A percentile compares a stretch with the other conserved stretches of the same genome.
phyloP scores from a whole-genome alignment of 1,140 invertebrate genomes.

The Neelides sp. region DNA sequence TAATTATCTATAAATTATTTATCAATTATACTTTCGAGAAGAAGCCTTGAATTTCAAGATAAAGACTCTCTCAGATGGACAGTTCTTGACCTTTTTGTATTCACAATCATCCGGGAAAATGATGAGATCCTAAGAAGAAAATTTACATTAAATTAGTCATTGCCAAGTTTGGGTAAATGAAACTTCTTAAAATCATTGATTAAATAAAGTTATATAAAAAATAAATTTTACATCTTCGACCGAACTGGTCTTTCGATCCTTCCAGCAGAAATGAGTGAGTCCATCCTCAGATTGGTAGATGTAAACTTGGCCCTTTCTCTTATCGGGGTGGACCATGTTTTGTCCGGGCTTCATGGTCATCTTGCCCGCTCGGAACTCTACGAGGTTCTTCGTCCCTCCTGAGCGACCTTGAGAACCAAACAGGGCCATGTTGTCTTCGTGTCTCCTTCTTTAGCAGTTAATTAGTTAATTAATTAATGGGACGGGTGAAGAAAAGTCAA shows the following conservation, averaged over 20 bases:
- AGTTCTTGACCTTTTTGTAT: slow-evolving; percentile 85
- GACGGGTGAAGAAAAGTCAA: no score
- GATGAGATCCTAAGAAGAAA: slow-evolving; percentile 68
- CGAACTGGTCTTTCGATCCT: slow-evolving; percentile 66
- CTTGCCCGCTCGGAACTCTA: slow-evolving; percentile 92
- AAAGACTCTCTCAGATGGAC: slow-evolving; percentile 90
- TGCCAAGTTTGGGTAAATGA: neutral
- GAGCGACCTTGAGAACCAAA: slow-evolving; percentile 45
- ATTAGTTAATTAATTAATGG: no score
- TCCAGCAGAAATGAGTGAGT: slow-evolving; percentile 96
- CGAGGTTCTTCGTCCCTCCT: slow-evolving; percentile 76
- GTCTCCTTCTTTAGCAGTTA: no score
- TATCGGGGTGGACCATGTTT: slow-evolving; percentile 88
- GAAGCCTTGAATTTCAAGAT: slow-evolving; percentile 92
- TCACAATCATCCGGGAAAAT: slow-evolving; percentile 99
- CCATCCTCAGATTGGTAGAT: slow-evolving; percentile 92
- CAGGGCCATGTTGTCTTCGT: no score
- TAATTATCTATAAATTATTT: no score
- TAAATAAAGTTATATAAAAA: slow-evolving; percentile 1
- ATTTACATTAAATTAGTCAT: slow-evolving; percentile 33
- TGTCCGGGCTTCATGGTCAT: slow-evolving; percentile 73
- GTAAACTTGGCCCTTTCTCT: slow-evolving; percentile 85
- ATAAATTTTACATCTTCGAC: slow-evolving; percentile 54
- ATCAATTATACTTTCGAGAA: no score
- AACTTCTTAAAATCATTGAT: neutral